Percentiles rank a stretch among this genome's conserved stretches.
phyloP scores from a whole-genome alignment of 2,888 invertebrate species.

The Clostera curtula region DNA sequence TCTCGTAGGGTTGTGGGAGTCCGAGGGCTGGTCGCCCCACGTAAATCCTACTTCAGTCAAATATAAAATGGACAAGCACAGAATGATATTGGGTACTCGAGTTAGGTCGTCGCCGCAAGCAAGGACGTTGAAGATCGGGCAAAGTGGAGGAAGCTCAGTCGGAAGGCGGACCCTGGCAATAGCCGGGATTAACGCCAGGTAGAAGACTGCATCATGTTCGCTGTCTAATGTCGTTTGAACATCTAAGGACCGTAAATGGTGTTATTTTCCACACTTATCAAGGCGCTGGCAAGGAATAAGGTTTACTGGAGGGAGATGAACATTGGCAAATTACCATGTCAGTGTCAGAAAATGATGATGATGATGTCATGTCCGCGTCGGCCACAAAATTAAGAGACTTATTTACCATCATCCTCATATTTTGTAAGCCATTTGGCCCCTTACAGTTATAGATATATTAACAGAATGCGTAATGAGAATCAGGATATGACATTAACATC shows the following conservation, averaged over 20 bases:
- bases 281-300: constrained; percentile 11
- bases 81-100: too few species aligned
- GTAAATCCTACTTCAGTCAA: too few species aligned
- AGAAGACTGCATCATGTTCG: constrained; percentile 11
- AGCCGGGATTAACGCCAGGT: too few species aligned
- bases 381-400: neutral
- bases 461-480: too few species aligned
- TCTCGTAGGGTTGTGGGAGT: too few species aligned
- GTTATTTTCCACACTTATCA: constrained; percentile 12
- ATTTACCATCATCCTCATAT: neutral
- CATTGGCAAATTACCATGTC: constrained; percentile 8
- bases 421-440: neutral
- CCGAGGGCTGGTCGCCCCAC: too few species aligned
- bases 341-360: neutral
- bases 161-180: too few species aligned
- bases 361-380: neutral
- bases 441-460: neutral
- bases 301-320: constrained; percentile 13
- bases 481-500: too few species aligned
- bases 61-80: too few species aligned
- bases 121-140: too few species aligned
- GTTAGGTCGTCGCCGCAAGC: too few species aligned
- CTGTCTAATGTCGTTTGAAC: constrained; percentile 16
- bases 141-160: too few species aligned
- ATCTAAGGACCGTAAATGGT: constrained; percentile 15